Conservation (phyloP, 2,888 invertebrate genomes). For the Nomada lathburiana region DNA sequence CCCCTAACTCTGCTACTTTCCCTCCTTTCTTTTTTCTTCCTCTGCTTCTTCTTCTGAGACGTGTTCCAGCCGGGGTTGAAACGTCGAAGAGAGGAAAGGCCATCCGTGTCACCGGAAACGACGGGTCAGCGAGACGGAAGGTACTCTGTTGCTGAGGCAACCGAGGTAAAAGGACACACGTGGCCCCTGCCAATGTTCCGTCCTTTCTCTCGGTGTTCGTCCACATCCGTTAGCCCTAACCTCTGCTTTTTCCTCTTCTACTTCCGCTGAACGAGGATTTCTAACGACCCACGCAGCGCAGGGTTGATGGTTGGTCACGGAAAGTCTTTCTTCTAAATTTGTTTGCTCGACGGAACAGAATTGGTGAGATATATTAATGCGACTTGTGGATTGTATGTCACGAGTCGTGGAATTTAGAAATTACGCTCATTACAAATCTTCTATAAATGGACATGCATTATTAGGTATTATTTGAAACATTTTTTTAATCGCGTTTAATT, state of each 20-base stretch:
- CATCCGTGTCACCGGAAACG: conserved; percentile 79
- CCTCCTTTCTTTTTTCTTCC: conserved; percentile 16
- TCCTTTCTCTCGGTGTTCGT: conserved; percentile 55
- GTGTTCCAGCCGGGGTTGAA: conserved; percentile 53
- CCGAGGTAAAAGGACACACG: conserved; percentile 74
- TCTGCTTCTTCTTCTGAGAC: conserved; percentile 26
- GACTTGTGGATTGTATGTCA: neutral
- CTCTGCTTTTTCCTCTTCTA: conserved; percentile 8
- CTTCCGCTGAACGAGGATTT: conserved; percentile 33
- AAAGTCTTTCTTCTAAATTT: neutral
- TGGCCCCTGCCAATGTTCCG: conserved; percentile 46
- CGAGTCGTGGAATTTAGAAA: neutral
- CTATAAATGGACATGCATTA: too few relatives aligned
- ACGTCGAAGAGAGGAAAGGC: conserved; percentile 70
- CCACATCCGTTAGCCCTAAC: conserved; percentile 41
- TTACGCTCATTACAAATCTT: too few relatives aligned
- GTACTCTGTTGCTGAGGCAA: conserved; percentile 81
- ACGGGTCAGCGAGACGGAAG: conserved; percentile 80
- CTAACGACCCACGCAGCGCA: conserved; percentile 56
- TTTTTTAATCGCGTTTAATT: too few relatives aligned
- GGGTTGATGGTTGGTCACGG: conserved; percentile 7
- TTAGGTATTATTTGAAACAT: too few relatives aligned
- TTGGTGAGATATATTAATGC: conserved; percentile 11
- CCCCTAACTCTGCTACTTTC: conserved; percentile 25
- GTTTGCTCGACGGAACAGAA: too few relatives aligned